Percentiles rank a stretch among this genome's conserved stretches.
phyloP scores from a whole-genome alignment of 2,888 invertebrate species.

The Cephonodes hylas region DNA sequence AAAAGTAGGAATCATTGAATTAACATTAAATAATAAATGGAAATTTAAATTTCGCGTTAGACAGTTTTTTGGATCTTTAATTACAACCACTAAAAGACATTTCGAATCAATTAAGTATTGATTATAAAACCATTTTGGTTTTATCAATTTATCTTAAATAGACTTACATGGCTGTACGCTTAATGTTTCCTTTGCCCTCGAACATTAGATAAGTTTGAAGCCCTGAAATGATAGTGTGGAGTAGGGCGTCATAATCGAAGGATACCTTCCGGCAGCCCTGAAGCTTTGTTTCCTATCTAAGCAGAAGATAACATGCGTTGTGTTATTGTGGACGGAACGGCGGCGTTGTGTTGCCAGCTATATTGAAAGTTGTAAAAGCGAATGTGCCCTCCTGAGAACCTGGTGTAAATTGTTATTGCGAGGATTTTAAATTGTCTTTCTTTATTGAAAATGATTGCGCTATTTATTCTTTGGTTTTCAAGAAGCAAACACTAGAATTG shows the following conservation, averaged over 20 bases:
- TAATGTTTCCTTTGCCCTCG: neutral
- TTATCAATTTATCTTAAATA: too few relatives aligned
- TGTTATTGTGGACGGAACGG: neutral
- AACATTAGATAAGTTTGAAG: neutral
- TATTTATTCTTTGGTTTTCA: too few relatives aligned
- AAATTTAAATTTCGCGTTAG: too few relatives aligned
- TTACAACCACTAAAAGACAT: too few relatives aligned
- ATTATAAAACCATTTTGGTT: too few relatives aligned
- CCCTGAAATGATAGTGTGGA: neutral
- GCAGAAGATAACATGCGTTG: neutral
- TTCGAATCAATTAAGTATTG: too few relatives aligned
- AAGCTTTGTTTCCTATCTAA: neutral
- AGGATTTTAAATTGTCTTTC: neutral
- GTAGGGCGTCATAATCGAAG: neutral
- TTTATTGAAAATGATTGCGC: neutral
- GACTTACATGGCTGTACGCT: too few relatives aligned
- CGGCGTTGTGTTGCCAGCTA: neutral
- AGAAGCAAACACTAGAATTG: too few relatives aligned
- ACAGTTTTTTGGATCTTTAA: too few relatives aligned
- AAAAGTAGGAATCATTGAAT: too few relatives aligned
- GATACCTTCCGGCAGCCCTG: neutral
- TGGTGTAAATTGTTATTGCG: neutral
- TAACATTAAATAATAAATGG: too few relatives aligned
- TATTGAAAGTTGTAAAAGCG: constrained; percentile 8
- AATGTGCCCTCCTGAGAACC: neutral